These are phyloP conservation scores for Sylvicola cinctus DNA, from an alignment of 2,888 invertebrate genomes.

Conservation along the genomic window DNA sequence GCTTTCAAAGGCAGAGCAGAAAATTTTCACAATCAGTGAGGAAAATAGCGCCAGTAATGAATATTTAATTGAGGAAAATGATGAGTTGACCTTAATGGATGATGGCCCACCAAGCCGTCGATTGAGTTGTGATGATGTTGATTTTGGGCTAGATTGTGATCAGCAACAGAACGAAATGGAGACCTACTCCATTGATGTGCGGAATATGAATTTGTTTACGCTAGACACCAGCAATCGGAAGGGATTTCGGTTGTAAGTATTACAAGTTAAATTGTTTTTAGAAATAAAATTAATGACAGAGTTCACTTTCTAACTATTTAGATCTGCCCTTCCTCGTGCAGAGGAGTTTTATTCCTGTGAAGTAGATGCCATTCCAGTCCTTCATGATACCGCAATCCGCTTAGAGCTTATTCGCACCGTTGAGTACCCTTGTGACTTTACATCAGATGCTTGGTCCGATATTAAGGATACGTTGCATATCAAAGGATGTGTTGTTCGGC, in stretches of 20 bases:
- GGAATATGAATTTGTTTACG: slow-evolving; percentile 76
- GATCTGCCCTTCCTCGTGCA: slow-evolving; percentile 27
- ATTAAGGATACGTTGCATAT: slow-evolving; percentile 24
- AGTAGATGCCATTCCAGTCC: slow-evolving; percentile 58
- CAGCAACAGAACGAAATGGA: slow-evolving; percentile 9
- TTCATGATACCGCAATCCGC: slow-evolving; percentile 73
- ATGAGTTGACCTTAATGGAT: not conserved
- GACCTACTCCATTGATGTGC: slow-evolving; percentile 45
- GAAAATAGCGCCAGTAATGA: slow-evolving; percentile 5
- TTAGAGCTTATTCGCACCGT: slow-evolving; percentile 34
- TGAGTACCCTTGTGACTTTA: slow-evolving; percentile 7
- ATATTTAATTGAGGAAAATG: slow-evolving; percentile 3
- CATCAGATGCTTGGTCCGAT: slow-evolving; percentile 1
- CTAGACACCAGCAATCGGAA: slow-evolving; percentile 35
- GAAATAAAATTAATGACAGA: not conserved
- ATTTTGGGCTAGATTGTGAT: slow-evolving; percentile 2
- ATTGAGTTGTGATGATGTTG: slow-evolving; percentile 3
- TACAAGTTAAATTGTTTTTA: slow-evolving; percentile 1
- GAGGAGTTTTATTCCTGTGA: slow-evolving; percentile 56
- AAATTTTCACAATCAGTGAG: slow-evolving; percentile 9
- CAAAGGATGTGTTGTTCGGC: slow-evolving; percentile 59
- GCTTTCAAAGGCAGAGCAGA: slow-evolving; percentile 5
- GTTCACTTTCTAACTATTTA: slow-evolving; percentile 2
- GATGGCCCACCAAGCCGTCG: slow-evolving; percentile 2
- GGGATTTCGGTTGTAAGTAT: slow-evolving; percentile 14